These are phyloP conservation scores for Lineus longissimus DNA, from an alignment of 1,140 invertebrate genomes.

Conservation along the genomic window DNA sequence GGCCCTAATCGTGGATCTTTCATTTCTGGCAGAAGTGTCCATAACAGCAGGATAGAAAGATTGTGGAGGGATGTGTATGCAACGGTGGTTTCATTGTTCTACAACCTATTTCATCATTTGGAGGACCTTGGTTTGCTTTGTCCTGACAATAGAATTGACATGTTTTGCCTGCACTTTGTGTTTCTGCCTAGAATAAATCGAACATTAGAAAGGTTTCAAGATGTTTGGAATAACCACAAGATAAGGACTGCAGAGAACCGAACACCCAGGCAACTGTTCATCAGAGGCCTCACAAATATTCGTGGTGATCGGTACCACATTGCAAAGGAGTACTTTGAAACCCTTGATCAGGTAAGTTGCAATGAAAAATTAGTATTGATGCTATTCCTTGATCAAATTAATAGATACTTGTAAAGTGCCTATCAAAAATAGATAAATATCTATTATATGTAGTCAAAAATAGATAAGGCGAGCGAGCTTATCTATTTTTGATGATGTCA, in stretches of 20 bases:
- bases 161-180: conserved; percentile 2
- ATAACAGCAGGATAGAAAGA: conserved; percentile 11
- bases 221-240: background rate
- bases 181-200: background rate
- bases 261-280: background rate
- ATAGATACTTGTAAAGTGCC: too few relatives aligned
- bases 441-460: too few relatives aligned
- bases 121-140: background rate
- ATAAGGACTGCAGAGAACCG: background rate
- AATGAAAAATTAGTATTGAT: too few relatives aligned
- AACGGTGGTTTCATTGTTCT: background rate
- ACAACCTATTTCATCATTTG: conserved; percentile 1
- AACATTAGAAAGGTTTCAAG: background rate
- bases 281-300: background rate
- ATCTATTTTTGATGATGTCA: too few relatives aligned
- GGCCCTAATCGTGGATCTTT: background rate
- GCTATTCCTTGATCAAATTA: too few relatives aligned
- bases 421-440: too few relatives aligned
- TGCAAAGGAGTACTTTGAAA: too few relatives aligned
- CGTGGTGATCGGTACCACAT: too few relatives aligned
- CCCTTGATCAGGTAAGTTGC: too few relatives aligned
- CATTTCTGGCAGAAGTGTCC: conserved; percentile 17
- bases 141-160: background rate
- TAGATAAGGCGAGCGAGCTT: too few relatives aligned
- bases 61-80: conserved; percentile 5